Percentiles rank a stretch among this genome's conserved stretches.
phyloP scores from a whole-genome alignment of 2,888 invertebrate species.

The Desoria tigrina region DNA sequence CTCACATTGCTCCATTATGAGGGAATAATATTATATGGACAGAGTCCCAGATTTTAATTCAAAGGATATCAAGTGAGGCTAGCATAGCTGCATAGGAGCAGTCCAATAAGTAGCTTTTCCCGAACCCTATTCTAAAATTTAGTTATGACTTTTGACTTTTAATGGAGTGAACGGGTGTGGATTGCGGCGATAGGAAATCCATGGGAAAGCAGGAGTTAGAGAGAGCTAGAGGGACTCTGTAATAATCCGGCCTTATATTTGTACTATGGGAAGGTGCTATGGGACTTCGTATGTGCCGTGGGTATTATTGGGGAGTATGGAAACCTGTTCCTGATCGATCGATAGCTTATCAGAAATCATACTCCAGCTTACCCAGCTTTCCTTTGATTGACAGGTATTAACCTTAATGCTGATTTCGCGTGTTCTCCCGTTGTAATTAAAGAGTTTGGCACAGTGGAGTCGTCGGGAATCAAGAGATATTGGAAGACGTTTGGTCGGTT shows the following conservation, averaged over 20 bases:
- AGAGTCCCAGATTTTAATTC: neutral
- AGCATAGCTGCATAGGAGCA: neutral
- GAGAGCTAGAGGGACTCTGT: neutral
- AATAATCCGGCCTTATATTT: too few species aligned
- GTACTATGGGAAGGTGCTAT: too few species aligned
- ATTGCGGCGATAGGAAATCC: constrained; percentile 14
- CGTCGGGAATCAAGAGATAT: constrained; percentile 42
- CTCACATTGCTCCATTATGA: too few species aligned
- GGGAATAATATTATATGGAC: too few species aligned
- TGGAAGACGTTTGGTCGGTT: constrained; percentile 17
- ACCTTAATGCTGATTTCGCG: constrained; percentile 54
- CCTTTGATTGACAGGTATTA: constrained; percentile 53
- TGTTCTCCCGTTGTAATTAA: constrained; percentile 52
- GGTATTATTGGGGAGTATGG: neutral
- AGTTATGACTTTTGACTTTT: constrained; percentile 19
- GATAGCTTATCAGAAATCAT: constrained; percentile 41
- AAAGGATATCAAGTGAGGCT: constrained; percentile 2
- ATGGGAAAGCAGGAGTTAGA: neutral
- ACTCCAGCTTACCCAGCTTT: constrained; percentile 27
- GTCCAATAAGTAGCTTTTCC: constrained; percentile 2
- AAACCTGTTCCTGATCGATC: constrained; percentile 30
- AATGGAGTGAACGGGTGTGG: constrained; percentile 5
- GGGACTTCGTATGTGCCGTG: too few species aligned
- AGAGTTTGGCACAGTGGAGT: constrained; percentile 49
- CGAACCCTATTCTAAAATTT: constrained; percentile 22